Conservation (phyloP, 2,113 vertebrate genomes). For the Platysteira castanea region DNA sequence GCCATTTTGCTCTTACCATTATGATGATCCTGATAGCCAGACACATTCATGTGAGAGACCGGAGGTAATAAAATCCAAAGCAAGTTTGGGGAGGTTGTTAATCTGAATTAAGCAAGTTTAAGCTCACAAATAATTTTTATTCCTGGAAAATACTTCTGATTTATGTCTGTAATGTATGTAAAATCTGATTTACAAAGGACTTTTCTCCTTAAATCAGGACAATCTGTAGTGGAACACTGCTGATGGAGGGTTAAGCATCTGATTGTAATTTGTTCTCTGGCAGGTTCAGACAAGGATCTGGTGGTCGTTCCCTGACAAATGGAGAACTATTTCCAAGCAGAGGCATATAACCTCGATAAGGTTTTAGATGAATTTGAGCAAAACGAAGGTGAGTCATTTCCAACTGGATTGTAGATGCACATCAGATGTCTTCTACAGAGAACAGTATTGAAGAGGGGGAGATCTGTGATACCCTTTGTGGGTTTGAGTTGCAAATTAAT, state of each 20-base stretch:
- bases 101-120: not conserved
- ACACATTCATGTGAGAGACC: not conserved
- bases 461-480: not conserved
- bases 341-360: conserved; percentile 99
- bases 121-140: not conserved
- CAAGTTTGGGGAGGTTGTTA: not conserved
- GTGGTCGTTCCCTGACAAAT: conserved; percentile 90
- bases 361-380: conserved; percentile 99
- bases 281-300: conserved; percentile 82
- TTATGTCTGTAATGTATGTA: not conserved
- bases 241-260: not conserved
- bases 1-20: not conserved
- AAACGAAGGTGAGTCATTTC: conserved; percentile 89
- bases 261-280: conserved; percentile 37
- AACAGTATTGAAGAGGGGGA: not conserved
- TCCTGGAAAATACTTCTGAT: not conserved
- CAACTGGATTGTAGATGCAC: not conserved
- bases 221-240: not conserved
- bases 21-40: not conserved
- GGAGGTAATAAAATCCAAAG: not conserved
- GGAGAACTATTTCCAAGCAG: conserved; percentile 99
- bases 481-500: not conserved
- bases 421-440: not conserved
- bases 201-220: not conserved
- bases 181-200: not conserved